Evolutionary conservation across 2,797 vertebrate genomes (phyloP).

Genomic region (Hippoglossus hippoglossus): DNA sequence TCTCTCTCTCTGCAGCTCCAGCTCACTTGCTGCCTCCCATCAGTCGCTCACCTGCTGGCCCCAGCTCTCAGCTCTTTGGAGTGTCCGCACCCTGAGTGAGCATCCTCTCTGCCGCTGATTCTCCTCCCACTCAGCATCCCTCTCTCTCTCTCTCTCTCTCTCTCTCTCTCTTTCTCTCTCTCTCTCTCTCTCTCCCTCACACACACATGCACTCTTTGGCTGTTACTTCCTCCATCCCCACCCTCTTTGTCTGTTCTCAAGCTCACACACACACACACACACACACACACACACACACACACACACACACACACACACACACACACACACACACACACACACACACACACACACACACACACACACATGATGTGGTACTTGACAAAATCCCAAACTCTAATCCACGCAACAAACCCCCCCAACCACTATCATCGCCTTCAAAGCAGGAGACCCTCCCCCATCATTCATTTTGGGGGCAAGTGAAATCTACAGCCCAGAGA

Average conservation of each 20-base stretch:
- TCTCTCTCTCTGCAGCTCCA: constrained; percentile 28
- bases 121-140: constrained; percentile 47
- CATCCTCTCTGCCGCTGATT: constrained; percentile 59
- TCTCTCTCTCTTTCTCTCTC: constrained; percentile 2
- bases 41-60: constrained; percentile 76
- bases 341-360: not conserved
- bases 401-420: not conserved
- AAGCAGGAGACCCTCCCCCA: constrained; percentile 54
- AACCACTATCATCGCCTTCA: constrained; percentile 22
- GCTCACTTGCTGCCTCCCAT: constrained; percentile 57
- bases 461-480: constrained; percentile 11
- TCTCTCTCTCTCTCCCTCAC: not conserved
- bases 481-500: constrained; percentile 47
- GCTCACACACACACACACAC: too few species aligned
- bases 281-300: too few species aligned
- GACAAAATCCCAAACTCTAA: constrained; percentile 27
- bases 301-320: not conserved
- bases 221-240: constrained; percentile 59
- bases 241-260: constrained; percentile 53
- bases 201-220: constrained; percentile 39
- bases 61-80: constrained; percentile 59
- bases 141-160: too few species aligned
- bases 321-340: not conserved
- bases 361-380: constrained; percentile 9
- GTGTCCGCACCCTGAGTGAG: constrained; percentile 47